Percentiles rank a stretch among this genome's conserved stretches.
Conservation (phyloP, 1,140 invertebrate species). For the Copidosoma floridanum region DNA sequence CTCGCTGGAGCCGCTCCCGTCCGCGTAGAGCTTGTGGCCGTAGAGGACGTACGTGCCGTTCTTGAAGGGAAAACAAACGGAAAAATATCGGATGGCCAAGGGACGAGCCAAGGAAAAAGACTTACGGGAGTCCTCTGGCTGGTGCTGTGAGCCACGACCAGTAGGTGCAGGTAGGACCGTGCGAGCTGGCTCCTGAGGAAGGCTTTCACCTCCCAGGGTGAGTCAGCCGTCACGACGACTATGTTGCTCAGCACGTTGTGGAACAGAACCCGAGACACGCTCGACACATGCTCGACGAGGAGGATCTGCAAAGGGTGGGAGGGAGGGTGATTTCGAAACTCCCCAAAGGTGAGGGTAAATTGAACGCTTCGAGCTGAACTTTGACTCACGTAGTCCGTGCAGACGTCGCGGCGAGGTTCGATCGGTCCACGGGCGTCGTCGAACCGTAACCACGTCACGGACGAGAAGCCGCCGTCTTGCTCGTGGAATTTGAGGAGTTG, state of each 20-base stretch:
- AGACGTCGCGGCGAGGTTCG: conserved; percentile 47
- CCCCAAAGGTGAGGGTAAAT: too few species aligned
- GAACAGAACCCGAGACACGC: conserved; percentile 58
- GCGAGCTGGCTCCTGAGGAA: conserved; percentile 63
- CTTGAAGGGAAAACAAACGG: conserved; percentile 41
- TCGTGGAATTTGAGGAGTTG: conserved; percentile 56
- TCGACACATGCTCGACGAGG: conserved; percentile 64
- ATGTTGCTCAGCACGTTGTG: conserved; percentile 61
- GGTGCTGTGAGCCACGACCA: conserved; percentile 60
- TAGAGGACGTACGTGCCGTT: conserved; percentile 68
- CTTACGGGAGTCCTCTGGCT: conserved; percentile 34
- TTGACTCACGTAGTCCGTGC: conserved; percentile 65
- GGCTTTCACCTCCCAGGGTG: conserved; percentile 69
- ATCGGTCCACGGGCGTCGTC: background rate
- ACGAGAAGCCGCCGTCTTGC: background rate
- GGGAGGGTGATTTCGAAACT: too few species aligned
- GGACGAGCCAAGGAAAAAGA: conserved; percentile 25
- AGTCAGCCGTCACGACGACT: conserved; percentile 63
- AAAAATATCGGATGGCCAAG: too few species aligned
- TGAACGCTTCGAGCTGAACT: too few species aligned
- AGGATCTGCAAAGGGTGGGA: too few species aligned
- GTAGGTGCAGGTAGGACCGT: conserved; percentile 64
- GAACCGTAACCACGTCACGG: background rate
- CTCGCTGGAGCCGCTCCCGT: conserved; percentile 65
- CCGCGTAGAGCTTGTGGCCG: conserved; percentile 67